Conservation (phyloP, 2,888 invertebrate genomes). For the Caenorhabditis sinica region DNA sequence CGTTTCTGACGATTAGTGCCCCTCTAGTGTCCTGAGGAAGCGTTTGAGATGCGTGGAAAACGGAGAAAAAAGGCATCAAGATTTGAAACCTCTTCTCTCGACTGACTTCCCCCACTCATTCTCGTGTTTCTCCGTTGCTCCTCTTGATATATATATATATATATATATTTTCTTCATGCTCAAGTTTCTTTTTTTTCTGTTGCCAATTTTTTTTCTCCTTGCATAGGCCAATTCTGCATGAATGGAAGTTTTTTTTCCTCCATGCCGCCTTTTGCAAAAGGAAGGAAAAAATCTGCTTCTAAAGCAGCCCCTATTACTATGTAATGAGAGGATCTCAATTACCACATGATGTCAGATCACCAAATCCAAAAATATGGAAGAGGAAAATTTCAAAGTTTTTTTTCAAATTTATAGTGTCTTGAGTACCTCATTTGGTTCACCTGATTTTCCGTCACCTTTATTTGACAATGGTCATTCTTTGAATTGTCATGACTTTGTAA, state of each 20-base stretch:
- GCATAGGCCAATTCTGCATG: not conserved
- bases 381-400: not conserved
- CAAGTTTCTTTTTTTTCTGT: conserved; percentile 23
- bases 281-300: too few species aligned
- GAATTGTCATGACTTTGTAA: conserved; percentile 29
- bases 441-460: conserved; percentile 2
- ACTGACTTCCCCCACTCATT: conserved; percentile 26
- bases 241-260: conserved; percentile 10
- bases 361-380: not conserved
- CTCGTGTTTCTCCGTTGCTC: conserved; percentile 38
- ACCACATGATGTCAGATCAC: not conserved
- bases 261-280: not conserved
- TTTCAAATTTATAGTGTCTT: not conserved
- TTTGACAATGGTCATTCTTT: conserved; percentile 47
- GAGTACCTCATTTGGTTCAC: not conserved
- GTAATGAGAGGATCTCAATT: too few species aligned
- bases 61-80: conserved; percentile 54
- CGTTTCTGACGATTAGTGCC: conserved; percentile 60
- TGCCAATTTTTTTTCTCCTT: conserved; percentile 28
- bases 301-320: too few species aligned
- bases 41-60: conserved; percentile 39
- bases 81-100: conserved; percentile 49
- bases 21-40: conserved; percentile 26
- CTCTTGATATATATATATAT: conserved; percentile 37
- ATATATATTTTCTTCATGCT: not conserved